Conservation (phyloP, 1,140 invertebrate species). For the Nasonia longicornis region DNA sequence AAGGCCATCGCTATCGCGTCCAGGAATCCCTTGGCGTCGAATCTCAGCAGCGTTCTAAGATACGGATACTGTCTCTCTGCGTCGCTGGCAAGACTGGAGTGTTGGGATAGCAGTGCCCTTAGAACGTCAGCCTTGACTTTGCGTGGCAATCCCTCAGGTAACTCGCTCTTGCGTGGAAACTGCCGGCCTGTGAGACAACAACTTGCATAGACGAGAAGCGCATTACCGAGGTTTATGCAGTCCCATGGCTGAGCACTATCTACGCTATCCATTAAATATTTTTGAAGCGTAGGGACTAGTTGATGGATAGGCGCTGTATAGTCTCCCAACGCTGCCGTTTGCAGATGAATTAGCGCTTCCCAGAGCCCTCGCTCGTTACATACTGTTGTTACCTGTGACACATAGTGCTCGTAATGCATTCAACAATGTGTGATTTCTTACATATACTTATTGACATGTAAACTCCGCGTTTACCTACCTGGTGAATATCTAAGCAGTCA, state of each 20-base stretch:
- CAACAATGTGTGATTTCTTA: background rate
- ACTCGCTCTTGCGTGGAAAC: constrained; percentile 85
- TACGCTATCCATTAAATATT: constrained; percentile 57
- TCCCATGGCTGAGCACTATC: constrained; percentile 61
- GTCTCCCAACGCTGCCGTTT: constrained; percentile 87
- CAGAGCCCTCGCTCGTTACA: constrained; percentile 84
- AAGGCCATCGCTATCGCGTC: constrained; percentile 91
- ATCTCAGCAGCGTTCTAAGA: constrained; percentile 83
- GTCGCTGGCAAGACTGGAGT: constrained; percentile 76
- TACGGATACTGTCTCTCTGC: constrained; percentile 84
- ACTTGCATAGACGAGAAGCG: constrained; percentile 91
- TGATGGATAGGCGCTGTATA: constrained; percentile 88
- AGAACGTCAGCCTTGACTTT: constrained; percentile 83
- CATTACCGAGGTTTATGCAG: constrained; percentile 82
- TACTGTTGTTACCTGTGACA: constrained; percentile 75
- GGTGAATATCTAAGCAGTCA: constrained; percentile 89
- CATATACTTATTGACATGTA: background rate
- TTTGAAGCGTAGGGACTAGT: constrained; percentile 73
- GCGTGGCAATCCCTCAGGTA: constrained; percentile 78
- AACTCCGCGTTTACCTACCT: constrained; percentile 68
- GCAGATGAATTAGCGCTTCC: constrained; percentile 90
- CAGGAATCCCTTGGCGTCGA: constrained; percentile 90
- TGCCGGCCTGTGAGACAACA: constrained; percentile 93
- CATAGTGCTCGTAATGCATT: background rate
- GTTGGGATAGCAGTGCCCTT: constrained; percentile 74